Evolutionary conservation across 2,797 vertebrate genomes (phyloP).

Genomic region (Austrolebias charrua): DNA sequence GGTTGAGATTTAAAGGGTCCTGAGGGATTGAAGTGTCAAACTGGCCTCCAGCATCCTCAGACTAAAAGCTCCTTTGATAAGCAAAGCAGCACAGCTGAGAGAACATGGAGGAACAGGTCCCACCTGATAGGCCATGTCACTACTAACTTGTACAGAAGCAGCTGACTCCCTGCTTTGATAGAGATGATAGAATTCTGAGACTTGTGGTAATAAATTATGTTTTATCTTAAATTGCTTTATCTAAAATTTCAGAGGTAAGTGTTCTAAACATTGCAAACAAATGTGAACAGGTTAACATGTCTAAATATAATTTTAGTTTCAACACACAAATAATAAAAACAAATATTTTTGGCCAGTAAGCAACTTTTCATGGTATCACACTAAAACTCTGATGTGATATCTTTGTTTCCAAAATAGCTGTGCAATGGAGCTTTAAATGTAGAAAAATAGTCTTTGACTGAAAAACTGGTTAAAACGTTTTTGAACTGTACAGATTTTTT

Average conservation of each 20-base stretch:
- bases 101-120: conserved; percentile 62
- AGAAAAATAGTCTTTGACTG: no score
- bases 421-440: no score
- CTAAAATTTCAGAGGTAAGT: no score
- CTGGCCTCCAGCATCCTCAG: conserved; percentile 53
- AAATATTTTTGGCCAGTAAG: no score
- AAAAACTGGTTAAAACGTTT: no score
- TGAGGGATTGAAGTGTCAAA: conserved; percentile 59
- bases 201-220: background rate
- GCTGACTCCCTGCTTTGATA: conserved; percentile 21
- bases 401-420: no score
- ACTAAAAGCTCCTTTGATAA: conserved; percentile 74
- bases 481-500: no score
- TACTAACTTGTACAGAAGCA: conserved; percentile 54
- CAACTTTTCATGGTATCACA: no score
- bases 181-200: background rate
- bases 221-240: background rate
- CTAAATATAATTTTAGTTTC: no score
- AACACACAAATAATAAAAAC: no score
- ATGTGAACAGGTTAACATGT: no score
- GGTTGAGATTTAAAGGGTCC: conserved; percentile 64
- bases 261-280: background rate
- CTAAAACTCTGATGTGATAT: no score
- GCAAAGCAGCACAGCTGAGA: conserved; percentile 52
- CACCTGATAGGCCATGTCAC: conserved; percentile 67